Conservation (phyloP, 2,113 vertebrate species). For the Synchiropus splendidus region DNA sequence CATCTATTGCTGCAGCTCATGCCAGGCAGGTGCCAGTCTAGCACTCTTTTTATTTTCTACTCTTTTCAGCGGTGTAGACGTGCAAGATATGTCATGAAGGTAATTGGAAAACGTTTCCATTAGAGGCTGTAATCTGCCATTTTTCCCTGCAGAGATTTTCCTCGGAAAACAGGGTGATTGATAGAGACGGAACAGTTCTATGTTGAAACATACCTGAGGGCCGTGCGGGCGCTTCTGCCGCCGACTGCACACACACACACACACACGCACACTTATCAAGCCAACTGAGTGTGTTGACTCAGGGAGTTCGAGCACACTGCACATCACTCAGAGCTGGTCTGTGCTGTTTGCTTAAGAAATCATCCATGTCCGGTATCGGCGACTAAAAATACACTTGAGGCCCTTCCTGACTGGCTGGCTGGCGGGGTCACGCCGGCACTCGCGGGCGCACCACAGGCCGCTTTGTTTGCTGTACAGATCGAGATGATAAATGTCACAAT, state of each 20-base stretch:
- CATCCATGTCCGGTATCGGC: conserved; percentile 55
- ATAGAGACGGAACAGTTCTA: no score
- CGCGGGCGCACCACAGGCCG: conserved; percentile 30
- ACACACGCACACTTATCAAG: conserved; percentile 20
- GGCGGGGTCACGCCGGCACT: conserved; percentile 32
- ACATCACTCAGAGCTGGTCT: conserved; percentile 37
- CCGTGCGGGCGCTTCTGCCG: conserved; percentile 4
- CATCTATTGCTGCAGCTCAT: no score
- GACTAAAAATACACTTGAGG: conserved; percentile 55
- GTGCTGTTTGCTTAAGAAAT: conserved; percentile 57
- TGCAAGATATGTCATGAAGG: no score
- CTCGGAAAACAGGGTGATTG: no score
- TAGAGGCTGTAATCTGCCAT: no score
- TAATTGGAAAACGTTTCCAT: no score
- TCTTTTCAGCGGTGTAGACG: no score
- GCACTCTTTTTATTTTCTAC: no score
- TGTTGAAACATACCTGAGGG: background rate
- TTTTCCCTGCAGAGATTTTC: no score
- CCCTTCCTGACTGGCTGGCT: conserved; percentile 17
- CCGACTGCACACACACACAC: conserved; percentile 17
- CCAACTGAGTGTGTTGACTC: conserved; percentile 47
- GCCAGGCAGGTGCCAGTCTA: no score
- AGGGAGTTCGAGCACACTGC: conserved; percentile 38
- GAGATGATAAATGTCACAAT: conserved; percentile 50
- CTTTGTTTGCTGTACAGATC: conserved; percentile 34